Evolutionary conservation across 1,140 invertebrate genomes (phyloP), one percentile per base, ranked within the genome.

Genomic region (Drosophila lacertosa): DNA sequence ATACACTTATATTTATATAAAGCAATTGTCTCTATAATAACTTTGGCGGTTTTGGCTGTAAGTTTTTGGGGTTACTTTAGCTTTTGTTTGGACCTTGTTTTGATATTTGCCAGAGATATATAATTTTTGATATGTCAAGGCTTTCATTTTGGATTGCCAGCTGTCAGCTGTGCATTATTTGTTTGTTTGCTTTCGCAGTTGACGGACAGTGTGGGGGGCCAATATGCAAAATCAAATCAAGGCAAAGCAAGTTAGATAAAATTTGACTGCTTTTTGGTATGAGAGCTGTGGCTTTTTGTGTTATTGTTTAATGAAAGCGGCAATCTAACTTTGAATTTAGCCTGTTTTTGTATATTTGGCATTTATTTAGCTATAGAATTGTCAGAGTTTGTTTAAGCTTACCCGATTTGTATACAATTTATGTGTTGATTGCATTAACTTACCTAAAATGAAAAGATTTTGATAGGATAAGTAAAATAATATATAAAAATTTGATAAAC

Each of bases 21-120:
- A 47, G 54, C 64, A 62, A 75, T 75, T 76, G 57, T 62, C 37
- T 50, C 29, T 55, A 37, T 62, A 9, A 51, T 24, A 26, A 40
- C 15, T 53, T 39, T 65, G 37, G 47, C 42, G 74, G 78, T 62
- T 70, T 54, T 63, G 4, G 24, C 1, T 7, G 24, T 20, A 65
- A 73, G 58, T 73, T 73, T 54, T 35, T 16, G 24, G 24, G 20
- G 22, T 29, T 16, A 16, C 11, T n/a, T 22, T 22, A n/a, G 42
- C 18, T 44, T 11, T 35, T 35, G 11, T n/a, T 35, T 35, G 33
- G n/a, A 35, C 11, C n/a, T 35, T 35, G 26, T 29, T 29, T 29
- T 29, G 26, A 29, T 35, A n/a, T 35, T 35, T n/a, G 11, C 33
- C 33, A 5, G n/a, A 35, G n/a, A 13, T 35, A 35, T n/a, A 35